A percentile compares a stretch with the other conserved stretches of the same genome.
Evolutionary conservation across 2,888 invertebrate species (phyloP).

Genomic region (Drosophila mettleri): DNA sequence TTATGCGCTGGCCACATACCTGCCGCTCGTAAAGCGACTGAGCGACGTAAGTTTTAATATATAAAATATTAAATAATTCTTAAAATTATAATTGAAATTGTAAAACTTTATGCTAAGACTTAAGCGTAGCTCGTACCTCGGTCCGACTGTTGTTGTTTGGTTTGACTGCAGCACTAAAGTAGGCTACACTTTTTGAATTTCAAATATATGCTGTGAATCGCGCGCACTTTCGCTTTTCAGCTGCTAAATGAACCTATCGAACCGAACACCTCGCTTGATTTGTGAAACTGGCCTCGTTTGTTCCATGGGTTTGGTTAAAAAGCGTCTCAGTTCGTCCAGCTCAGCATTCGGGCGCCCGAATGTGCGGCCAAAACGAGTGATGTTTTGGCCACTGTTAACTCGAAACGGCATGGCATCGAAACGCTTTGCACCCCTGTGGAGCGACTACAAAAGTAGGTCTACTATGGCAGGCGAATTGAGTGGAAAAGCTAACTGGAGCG

Average conservation of each 20-base stretch:
- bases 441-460: conserved; percentile 45
- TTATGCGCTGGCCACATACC: conserved; percentile 41
- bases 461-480: conserved; percentile 18
- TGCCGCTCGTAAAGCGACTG: conserved; percentile 40
- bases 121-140: conserved; percentile 53
- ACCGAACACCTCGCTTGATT: conserved; percentile 80
- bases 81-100: neutral
- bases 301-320: conserved; percentile 65
- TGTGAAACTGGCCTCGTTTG: conserved; percentile 80
- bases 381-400: conserved; percentile 64
- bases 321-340: conserved; percentile 44
- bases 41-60: neutral
- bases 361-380: conserved; percentile 39
- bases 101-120: conserved; percentile 7
- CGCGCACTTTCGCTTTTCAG: conserved; percentile 74
- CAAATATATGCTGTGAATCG: conserved; percentile 47
- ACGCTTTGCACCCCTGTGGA: conserved; percentile 24
- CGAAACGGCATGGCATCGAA: conserved; percentile 33
- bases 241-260: conserved; percentile 73
- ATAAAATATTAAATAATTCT: neutral
- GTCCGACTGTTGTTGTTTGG: conserved; percentile 9
- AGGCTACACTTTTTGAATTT: conserved; percentile 61
- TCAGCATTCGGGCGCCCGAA: conserved; percentile 42
- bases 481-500: too few relatives aligned
- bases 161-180: conserved; percentile 41